A percentile compares a stretch with the other conserved stretches of the same genome.
These are phyloP conservation scores for Lysandra coridon DNA, from an alignment of 2,888 invertebrate species.

Conservation along the genomic window DNA sequence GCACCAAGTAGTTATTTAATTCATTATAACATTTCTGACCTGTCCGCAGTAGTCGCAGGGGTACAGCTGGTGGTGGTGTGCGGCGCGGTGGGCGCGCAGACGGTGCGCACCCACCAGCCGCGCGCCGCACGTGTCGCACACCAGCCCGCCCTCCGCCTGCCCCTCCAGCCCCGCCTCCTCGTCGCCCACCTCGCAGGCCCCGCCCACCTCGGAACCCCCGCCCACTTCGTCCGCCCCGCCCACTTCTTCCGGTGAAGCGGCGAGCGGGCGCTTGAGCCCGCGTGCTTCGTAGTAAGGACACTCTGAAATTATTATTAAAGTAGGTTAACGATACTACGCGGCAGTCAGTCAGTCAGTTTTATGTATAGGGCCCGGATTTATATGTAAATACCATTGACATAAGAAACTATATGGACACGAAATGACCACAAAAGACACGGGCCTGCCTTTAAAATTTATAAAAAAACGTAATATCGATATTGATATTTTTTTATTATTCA, in stretches of 20 bases:
- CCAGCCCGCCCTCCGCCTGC: slow-evolving; percentile 48
- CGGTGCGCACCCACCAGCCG: slow-evolving; percentile 53
- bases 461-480: no score
- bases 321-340: no score
- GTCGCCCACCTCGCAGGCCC: slow-evolving; percentile 43
- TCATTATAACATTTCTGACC: slow-evolving; percentile 46
- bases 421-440: no score
- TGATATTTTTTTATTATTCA: no score
- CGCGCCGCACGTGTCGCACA: slow-evolving; percentile 69
- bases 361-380: no score
- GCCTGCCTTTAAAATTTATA: no score
- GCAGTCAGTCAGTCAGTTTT: no score
- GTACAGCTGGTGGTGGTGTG: slow-evolving; percentile 57
- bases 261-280: slow-evolving; percentile 57
- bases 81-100: slow-evolving; percentile 57
- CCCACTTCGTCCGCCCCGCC: slow-evolving; percentile 41
- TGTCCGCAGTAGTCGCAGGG: slow-evolving; percentile 65
- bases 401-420: no score
- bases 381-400: no score
- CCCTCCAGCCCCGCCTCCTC: slow-evolving; percentile 26
- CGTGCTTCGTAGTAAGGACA: slow-evolving; percentile 74
- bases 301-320: slow-evolving; percentile 46
- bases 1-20: no score
- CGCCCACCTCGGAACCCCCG: slow-evolving; percentile 43
- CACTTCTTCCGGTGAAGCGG: background rate